A percentile compares a stretch with the other conserved stretches of the same genome.
phyloP scores from a whole-genome alignment of 2,888 invertebrate genomes.

The Epinotia demarniana region DNA sequence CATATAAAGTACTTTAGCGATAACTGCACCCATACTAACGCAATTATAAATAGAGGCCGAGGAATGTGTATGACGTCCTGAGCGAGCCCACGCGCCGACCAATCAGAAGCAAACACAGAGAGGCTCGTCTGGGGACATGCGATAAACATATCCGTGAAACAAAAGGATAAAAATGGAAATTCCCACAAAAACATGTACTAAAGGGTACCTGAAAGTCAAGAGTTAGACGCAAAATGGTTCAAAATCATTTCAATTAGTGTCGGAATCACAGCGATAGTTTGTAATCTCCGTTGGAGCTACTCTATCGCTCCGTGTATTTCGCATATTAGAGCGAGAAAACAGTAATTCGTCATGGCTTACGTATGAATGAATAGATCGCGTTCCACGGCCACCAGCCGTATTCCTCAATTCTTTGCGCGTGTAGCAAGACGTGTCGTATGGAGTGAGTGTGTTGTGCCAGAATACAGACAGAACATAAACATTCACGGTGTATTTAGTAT shows the following conservation, averaged over 20 bases:
- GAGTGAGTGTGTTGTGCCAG: constrained; percentile 41
- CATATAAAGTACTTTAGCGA: constrained; percentile 50
- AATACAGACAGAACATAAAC: constrained; percentile 46
- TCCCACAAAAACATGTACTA: neutral
- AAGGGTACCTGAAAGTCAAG: constrained; percentile 6
- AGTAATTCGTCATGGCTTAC: constrained; percentile 63
- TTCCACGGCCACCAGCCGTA: constrained; percentile 63
- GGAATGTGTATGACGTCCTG: constrained; percentile 81
- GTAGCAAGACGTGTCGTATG: constrained; percentile 72
- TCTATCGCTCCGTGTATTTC: constrained; percentile 50
- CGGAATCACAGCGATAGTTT: constrained; percentile 2
- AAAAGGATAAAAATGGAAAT: constrained; percentile 26
- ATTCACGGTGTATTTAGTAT: constrained; percentile 57
- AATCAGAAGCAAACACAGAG: constrained; percentile 82
- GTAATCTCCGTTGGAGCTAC: constrained; percentile 47
- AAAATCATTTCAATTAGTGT: constrained; percentile 35
- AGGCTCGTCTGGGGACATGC: constrained; percentile 85
- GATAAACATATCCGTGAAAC: constrained; percentile 50
- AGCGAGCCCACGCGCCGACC: constrained; percentile 81
- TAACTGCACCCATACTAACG: constrained; percentile 57
- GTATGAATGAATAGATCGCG: constrained; percentile 74
- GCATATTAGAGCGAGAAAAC: constrained; percentile 68
- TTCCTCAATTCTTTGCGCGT: constrained; percentile 73
- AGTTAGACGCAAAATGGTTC: constrained; percentile 22
- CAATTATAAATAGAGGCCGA: constrained; percentile 71